These are phyloP conservation scores for Rhamnusium bicolor DNA, from an alignment of 2,888 invertebrate genomes.

Conservation along the genomic window DNA sequence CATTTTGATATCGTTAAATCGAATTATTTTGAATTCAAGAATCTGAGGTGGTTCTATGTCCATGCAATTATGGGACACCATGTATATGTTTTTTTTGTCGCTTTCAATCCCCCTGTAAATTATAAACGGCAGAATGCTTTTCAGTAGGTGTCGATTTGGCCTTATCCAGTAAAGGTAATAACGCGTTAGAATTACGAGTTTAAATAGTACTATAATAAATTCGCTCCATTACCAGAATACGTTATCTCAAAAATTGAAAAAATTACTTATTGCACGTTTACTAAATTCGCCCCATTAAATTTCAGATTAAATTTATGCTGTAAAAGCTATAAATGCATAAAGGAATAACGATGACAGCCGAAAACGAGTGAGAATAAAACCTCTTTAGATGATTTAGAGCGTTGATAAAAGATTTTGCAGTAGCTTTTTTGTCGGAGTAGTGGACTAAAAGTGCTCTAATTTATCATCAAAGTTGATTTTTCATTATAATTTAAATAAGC, in stretches of 20 bases:
- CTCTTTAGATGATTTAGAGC: conserved; percentile 14
- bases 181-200: not conserved
- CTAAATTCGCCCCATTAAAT: conserved; percentile 2
- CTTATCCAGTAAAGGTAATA: not conserved
- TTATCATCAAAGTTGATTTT: conserved; percentile 1
- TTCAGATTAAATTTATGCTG: conserved; percentile 18
- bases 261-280: not conserved
- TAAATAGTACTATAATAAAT: not conserved
- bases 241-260: not conserved
- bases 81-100: too few species aligned
- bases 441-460: conserved; percentile 1
- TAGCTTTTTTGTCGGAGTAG: not conserved
- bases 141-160: too few species aligned
- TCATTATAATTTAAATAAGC: conserved; percentile 1
- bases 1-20: too few species aligned
- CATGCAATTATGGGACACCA: too few species aligned
- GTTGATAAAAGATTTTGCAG: not conserved
- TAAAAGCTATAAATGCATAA: conserved; percentile 3
- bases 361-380: conserved; percentile 3
- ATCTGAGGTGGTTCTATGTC: too few species aligned
- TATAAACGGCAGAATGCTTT: too few species aligned
- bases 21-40: too few species aligned
- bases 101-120: too few species aligned
- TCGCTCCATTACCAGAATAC: not conserved
- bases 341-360: conserved; percentile 10